Evolutionary conservation across 2,797 vertebrate species (phyloP), one percentile per base, ranked within the genome.

Genomic region (Brachyalestes nurse): DNA sequence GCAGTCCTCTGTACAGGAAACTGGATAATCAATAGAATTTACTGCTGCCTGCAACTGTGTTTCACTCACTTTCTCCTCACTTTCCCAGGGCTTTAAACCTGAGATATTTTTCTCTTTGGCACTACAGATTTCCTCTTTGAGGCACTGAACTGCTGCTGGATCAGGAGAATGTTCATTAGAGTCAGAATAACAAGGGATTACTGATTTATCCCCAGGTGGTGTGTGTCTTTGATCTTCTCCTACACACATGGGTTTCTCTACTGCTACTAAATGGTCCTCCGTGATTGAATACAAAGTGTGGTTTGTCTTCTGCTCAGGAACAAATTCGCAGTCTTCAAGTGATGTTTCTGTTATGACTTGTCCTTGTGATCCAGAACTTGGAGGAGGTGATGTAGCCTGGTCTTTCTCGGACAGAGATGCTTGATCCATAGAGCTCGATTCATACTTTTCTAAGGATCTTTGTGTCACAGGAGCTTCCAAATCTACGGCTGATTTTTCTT

Each of bases 191-290:
- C 40, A 70, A 38, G 51, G 67, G 40, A 53, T 45, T 17, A 8
- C 16, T 71, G 58, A 10, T 23, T 45, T 78, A 2, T 72, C 75
- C 23, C 34, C 64, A 73, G 67, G 49, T 13, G 57, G 53, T 34
- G 73, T 28, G 12, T 25, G 23, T 51, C 0, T 38, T 75, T 78
- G 42, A 67, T 51, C 57, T 53, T 62, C 76, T 34, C 34, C 34
- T 23, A 23, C 40, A 55, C 19, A 73, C 13, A 21, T 57, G 4
- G 16, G 25, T 57, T 62, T 69, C 42, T 80, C 61, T 57, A 2
- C 28, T 74, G 53, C 34, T 72, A 17, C 2, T 45, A 16, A 73
- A 77, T 67, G 45, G 16, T 86, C 84, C 34, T 86, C 85, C 47
- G 25, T 75, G 57, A 51, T 21, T 1, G 86, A 78, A 72, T 78